phyloP scores from a whole-genome alignment of 2,113 vertebrate species.

The Channa maculata region DNA sequence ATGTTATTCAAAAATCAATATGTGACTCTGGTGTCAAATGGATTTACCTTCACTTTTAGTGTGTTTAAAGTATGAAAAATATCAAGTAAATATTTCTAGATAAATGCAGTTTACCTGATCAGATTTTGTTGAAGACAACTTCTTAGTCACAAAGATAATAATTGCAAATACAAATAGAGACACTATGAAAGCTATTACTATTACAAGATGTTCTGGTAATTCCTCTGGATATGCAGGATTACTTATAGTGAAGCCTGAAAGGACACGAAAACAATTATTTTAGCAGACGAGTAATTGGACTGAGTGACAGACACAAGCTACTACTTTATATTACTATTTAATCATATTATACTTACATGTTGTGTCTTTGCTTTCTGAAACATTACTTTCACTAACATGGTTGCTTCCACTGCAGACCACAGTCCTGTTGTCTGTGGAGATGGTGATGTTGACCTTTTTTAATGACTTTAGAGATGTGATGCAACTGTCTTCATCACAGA shows the following conservation, averaged over 20 bases:
- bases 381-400: constrained; percentile 44
- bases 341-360: constrained; percentile 52
- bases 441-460: constrained; percentile 50
- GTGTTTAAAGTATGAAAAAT: no score
- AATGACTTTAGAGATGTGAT: neutral
- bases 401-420: constrained; percentile 66
- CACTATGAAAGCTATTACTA: rapidly evolving
- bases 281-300: neutral
- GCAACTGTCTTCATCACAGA: constrained; percentile 55
- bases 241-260: neutral
- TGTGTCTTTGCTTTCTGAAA: neutral
- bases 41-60: no score
- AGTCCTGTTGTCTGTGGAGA: neutral
- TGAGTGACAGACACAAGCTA: no score
- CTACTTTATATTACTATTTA: neutral
- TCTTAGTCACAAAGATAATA: neutral
- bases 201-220: rapidly evolving
- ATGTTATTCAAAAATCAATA: no score
- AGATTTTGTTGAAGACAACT: rapidly evolving
- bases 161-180: rapidly evolving
- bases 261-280: neutral
- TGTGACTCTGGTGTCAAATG: no score
- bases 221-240: rapidly evolving
- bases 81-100: no score
- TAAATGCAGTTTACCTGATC: constrained; percentile 32